Percentiles rank a stretch among this genome's conserved stretches.
These are phyloP conservation scores for Semibalanus balanoides DNA, from an alignment of 1,140 invertebrate genomes.

Conservation along the genomic window DNA sequence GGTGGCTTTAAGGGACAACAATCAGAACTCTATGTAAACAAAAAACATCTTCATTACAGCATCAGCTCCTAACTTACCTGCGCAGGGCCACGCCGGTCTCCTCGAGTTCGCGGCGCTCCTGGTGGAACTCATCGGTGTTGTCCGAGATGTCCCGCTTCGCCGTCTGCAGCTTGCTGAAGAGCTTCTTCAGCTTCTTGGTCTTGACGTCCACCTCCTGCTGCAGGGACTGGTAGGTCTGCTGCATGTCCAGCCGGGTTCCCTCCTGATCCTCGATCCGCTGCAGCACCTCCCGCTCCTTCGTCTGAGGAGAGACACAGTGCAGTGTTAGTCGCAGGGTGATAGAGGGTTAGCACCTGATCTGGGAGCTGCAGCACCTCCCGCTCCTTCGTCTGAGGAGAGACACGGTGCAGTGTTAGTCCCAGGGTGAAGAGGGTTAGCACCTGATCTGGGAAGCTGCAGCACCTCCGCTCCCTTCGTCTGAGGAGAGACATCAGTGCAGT, in stretches of 20 bases:
- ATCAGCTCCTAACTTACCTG: neutral
- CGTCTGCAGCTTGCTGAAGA: constrained; percentile 46
- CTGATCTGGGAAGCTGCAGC: constrained; percentile 69
- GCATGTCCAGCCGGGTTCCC: constrained; percentile 67
- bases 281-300: constrained; percentile 62
- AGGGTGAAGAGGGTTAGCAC: too few relatives aligned
- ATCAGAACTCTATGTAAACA: too few relatives aligned
- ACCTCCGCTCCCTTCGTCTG: constrained; percentile 57
- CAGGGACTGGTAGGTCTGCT: constrained; percentile 66
- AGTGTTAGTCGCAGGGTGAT: too few relatives aligned
- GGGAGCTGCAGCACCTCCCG: constrained; percentile 78
- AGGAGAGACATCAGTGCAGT: constrained; percentile 16
- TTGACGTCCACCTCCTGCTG: constrained; percentile 87
- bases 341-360: constrained; percentile 68
- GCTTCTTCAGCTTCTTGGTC: constrained; percentile 68
- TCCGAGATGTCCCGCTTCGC: constrained; percentile 57
- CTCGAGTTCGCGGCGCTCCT: constrained; percentile 63
- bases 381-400: constrained; percentile 38
- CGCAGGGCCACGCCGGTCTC: constrained; percentile 25
- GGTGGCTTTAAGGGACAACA: too few relatives aligned
- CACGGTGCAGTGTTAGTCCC: neutral
- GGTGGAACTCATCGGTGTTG: constrained; percentile 62
- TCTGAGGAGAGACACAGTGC: constrained; percentile 24
- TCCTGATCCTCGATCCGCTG: constrained; percentile 75
- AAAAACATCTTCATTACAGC: too few relatives aligned